A percentile compares a stretch with the other conserved stretches of the same genome.
phyloP scores from a whole-genome alignment of 2,797 vertebrate species.

The Phataginus tetradactyla region DNA sequence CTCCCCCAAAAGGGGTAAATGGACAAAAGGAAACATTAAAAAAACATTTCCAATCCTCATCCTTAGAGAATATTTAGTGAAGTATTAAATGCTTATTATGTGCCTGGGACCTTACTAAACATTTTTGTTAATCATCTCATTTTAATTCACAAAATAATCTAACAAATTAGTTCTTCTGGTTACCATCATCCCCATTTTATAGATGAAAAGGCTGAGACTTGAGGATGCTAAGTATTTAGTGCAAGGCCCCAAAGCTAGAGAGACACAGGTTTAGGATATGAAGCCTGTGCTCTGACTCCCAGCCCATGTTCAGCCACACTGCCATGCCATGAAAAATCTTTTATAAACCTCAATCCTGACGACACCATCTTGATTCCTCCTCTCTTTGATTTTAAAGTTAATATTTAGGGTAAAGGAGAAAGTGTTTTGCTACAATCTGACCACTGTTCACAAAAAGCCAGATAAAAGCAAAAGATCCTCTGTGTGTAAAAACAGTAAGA shows the following conservation, averaged over 20 bases:
- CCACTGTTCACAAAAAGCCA: not conserved
- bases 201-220: not conserved
- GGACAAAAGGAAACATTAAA: not conserved
- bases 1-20: not conserved
- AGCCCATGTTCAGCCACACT: not conserved
- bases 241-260: not conserved
- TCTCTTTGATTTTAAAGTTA: not conserved
- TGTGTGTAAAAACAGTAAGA: not conserved
- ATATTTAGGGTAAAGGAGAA: slow-evolving; percentile 29
- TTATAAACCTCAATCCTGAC: not conserved
- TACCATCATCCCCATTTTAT: not conserved
- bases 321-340: not conserved
- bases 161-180: not conserved
- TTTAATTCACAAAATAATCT: not conserved
- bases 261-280: not conserved
- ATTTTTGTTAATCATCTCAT: not conserved
- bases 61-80: not conserved
- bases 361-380: not conserved
- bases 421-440: not conserved
- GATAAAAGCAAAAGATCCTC: not conserved
- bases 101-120: not conserved
- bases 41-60: not conserved
- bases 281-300: not conserved
- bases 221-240: not conserved
- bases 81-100: not conserved